A percentile compares a stretch with the other conserved stretches of the same genome.
These are phyloP conservation scores for Cosmopolites sordidus DNA, from an alignment of 2,888 invertebrate genomes.

Conservation along the genomic window DNA sequence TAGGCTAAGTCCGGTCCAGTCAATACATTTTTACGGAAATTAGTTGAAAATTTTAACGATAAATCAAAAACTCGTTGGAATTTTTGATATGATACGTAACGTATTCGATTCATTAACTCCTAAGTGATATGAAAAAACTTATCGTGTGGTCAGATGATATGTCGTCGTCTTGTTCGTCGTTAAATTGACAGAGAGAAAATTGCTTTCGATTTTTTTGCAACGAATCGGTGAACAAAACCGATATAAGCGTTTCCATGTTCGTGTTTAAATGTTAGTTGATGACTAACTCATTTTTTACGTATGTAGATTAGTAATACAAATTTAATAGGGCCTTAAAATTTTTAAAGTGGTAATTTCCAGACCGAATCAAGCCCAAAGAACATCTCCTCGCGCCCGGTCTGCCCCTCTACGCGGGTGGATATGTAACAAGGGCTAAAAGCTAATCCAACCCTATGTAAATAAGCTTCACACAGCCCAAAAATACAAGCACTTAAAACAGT, in stretches of 20 bases:
- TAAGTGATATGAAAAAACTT: conserved; percentile 19
- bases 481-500: conserved; percentile 66
- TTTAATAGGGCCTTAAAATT: background rate
- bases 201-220: conserved; percentile 9
- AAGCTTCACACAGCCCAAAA: conserved; percentile 64
- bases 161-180: conserved; percentile 6
- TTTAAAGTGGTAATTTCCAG: background rate
- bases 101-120: conserved; percentile 19
- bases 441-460: conserved; percentile 52
- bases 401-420: conserved; percentile 51
- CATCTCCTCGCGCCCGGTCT: conserved; percentile 43
- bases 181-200: conserved; percentile 11
- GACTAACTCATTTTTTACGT: too few relatives aligned
- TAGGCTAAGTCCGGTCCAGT: conserved; percentile 21
- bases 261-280: too few relatives aligned
- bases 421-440: conserved; percentile 55
- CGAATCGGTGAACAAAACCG: background rate
- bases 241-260: too few relatives aligned
- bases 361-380: conserved; percentile 25
- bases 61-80: conserved; percentile 16
- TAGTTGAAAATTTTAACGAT: background rate
- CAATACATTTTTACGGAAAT: background rate
- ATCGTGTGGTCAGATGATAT: conserved; percentile 15
- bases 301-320: too few relatives aligned
- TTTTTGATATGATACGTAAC: conserved; percentile 13